Percentiles rank a stretch among this genome's conserved stretches.
Conservation (phyloP, 2,113 vertebrate species). For the Micronisus gabar region DNA sequence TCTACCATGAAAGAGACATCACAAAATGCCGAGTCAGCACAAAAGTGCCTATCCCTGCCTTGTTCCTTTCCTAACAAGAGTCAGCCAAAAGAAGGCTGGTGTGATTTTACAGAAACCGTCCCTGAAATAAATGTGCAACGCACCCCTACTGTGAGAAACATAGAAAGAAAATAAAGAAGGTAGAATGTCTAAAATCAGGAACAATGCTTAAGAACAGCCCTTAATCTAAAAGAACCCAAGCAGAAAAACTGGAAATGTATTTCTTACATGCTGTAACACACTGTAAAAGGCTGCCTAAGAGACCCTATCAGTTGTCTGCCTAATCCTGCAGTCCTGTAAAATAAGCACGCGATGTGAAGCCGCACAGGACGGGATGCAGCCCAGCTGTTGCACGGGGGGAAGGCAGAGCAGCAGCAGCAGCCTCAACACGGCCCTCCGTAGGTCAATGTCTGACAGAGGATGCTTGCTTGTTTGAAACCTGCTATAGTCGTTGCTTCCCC, state of each 20-base stretch:
- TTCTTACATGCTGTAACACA: neutral
- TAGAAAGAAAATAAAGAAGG: accelerated
- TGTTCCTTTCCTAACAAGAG: neutral
- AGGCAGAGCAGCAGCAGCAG: neutral
- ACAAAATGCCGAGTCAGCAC: neutral
- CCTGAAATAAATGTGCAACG: neutral
- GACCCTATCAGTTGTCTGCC: neutral
- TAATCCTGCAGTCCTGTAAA: neutral
- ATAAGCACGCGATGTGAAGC: accelerated
- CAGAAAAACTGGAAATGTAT: neutral
- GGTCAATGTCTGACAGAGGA: neutral
- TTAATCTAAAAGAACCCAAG: neutral
- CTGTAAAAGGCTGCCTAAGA: neutral
- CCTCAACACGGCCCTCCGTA: neutral
- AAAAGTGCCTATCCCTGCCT: neutral
- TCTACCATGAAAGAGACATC: neutral
- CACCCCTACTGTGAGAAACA: neutral
- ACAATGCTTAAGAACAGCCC: neutral
- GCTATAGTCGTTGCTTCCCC: neutral
- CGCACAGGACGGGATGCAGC: accelerated
- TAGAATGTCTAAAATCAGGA: neutral
- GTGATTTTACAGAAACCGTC: neutral
- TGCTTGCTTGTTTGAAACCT: neutral
- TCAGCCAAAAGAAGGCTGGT: neutral
- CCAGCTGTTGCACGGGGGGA: accelerated